Conservation (phyloP, 2,888 invertebrate genomes). For the Hipparchia semele region DNA sequence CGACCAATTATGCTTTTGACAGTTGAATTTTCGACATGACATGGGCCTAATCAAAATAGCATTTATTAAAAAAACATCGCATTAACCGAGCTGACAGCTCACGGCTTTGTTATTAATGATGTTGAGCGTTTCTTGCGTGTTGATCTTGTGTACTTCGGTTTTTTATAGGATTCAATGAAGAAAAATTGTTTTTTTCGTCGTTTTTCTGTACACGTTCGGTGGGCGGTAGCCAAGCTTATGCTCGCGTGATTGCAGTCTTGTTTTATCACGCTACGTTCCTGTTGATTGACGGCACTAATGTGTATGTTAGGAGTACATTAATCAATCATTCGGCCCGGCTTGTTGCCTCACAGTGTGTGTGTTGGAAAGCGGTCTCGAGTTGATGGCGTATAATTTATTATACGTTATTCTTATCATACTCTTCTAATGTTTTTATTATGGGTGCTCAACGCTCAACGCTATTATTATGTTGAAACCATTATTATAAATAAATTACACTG, state of each 20-base stretch:
- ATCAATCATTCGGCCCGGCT: constrained; percentile 71
- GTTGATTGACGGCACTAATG: constrained; percentile 76
- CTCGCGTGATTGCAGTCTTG: constrained; percentile 65
- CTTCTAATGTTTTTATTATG: constrained; percentile 35
- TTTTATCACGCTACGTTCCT: constrained; percentile 63
- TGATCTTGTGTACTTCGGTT: constrained; percentile 48
- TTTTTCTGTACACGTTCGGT: constrained; percentile 58
- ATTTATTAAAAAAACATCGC: constrained; percentile 80
- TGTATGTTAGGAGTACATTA: constrained; percentile 67
- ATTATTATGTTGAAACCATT: constrained; percentile 17
- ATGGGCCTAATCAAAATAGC: constrained; percentile 85
- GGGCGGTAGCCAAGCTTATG: constrained; percentile 62
- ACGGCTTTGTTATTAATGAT: constrained; percentile 80
- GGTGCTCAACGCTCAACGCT: background rate
- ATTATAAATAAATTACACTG: constrained; percentile 3
- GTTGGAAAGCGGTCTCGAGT: constrained; percentile 49
- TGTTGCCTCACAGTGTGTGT: constrained; percentile 55
- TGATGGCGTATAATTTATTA: constrained; percentile 57
- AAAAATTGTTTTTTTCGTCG: constrained; percentile 70
- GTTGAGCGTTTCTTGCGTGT: constrained; percentile 57
- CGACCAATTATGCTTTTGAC: constrained; percentile 83
- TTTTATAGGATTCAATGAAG: constrained; percentile 65
- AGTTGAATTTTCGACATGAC: constrained; percentile 83
- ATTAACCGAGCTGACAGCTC: constrained; percentile 80
- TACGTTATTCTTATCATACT: constrained; percentile 38